phyloP scores from a whole-genome alignment of 2,888 invertebrate species.

The Phytoseiulus persimilis region DNA sequence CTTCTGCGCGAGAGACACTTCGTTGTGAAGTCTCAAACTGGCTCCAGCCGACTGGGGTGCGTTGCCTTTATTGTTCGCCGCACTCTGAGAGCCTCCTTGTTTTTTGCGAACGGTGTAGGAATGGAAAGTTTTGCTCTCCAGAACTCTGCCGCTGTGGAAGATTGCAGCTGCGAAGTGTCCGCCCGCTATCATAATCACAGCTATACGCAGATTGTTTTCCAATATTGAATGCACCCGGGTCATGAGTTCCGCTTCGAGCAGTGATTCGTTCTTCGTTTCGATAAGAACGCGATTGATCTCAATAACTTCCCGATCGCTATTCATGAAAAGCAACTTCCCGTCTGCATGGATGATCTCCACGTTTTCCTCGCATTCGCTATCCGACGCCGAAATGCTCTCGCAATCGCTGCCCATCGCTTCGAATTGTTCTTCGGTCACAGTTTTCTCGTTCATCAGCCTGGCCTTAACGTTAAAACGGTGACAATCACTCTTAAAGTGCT shows the following conservation, averaged over 20 bases:
- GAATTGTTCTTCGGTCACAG: slow-evolving; percentile 58
- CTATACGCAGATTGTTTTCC: slow-evolving; percentile 56
- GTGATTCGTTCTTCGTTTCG: slow-evolving; percentile 49
- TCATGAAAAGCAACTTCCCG: slow-evolving; percentile 39
- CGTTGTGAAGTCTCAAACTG: slow-evolving; percentile 68
- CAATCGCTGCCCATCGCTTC: slow-evolving; percentile 50
- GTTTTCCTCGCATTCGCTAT: slow-evolving; percentile 50
- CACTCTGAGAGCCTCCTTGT: slow-evolving; percentile 68
- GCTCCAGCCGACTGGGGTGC: slow-evolving; percentile 70
- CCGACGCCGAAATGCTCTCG: slow-evolving; percentile 61
- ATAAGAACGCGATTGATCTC: slow-evolving; percentile 11
- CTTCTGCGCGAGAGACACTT: slow-evolving; percentile 66
- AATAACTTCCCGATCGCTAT: background rate
- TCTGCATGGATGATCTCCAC: slow-evolving; percentile 41
- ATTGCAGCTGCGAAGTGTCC: slow-evolving; percentile 72
- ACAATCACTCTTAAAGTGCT: slow-evolving; percentile 75
- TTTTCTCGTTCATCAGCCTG: slow-evolving; percentile 57
- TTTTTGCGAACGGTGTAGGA: slow-evolving; percentile 74
- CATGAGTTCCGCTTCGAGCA: slow-evolving; percentile 49
- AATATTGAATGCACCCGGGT: slow-evolving; percentile 48
- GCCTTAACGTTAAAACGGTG: slow-evolving; percentile 72
- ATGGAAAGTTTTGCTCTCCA: slow-evolving; percentile 71
- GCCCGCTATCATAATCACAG: slow-evolving; percentile 71
- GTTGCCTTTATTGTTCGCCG: slow-evolving; percentile 59
- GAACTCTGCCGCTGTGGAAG: slow-evolving; percentile 56